Evolutionary conservation across 2,888 invertebrate species (phyloP), one percentile per base, ranked within the genome.

Genomic region (Mimumesa dahlbomi): DNA sequence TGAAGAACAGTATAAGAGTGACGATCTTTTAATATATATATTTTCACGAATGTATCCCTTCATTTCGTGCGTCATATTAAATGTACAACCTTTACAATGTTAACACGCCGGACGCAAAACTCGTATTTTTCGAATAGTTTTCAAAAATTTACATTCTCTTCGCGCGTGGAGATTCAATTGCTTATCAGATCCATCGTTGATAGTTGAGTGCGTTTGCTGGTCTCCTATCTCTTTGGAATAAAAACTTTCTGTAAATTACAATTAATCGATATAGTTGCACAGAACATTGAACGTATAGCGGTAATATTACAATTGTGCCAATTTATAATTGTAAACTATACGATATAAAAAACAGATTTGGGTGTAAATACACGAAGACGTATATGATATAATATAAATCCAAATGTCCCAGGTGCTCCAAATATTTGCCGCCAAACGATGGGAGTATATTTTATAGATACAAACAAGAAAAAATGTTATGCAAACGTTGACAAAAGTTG

Each of bases 1-100:
- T 54, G 22, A 54, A 66, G 31, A 63, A 58, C 16, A 58, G 57
- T 66, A 22, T 58, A 56, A 22, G 52, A 66, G 49, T 45, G 54
- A 56, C 42, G 25, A 54, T 53, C 13, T 18, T 22, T 38, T n/a
- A 11, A 21, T 16, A 34, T 48, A 29, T 7, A 29, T 22, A 40
- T 54, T 36, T 54, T 40, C 45, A 16, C 40, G 16, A 49, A 22
- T 49, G 45, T 59, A 56, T 48, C 13, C 21, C 2, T 16, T 29
- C 18, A 13, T n/a, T 6, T 21, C 18, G 9, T 14, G 13, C 19
- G 25, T 31, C 22, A 11, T 22, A 40, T 42, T 43, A 42, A 29
- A 54, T 31, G 7, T 43, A 42, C 25, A 43, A 43, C 22, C 38
- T 42, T 31, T 29, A 21, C 29, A 56, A 67, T 18, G 52, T 46